These are phyloP conservation scores for Diachrysia chrysitis DNA, from an alignment of 2,888 invertebrate species.

Conservation along the genomic window DNA sequence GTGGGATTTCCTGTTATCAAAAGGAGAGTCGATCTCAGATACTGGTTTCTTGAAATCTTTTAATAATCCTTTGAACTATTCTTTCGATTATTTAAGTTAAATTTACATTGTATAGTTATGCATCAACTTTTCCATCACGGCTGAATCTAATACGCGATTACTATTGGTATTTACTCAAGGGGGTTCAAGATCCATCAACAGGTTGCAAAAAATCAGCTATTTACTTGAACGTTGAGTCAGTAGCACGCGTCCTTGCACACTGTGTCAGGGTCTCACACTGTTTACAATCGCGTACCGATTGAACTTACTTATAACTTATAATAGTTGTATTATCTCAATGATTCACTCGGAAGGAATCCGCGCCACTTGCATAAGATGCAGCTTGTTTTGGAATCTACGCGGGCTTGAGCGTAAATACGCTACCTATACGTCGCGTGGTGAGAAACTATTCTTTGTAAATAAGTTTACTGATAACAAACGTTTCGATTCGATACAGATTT, in stretches of 20 bases:
- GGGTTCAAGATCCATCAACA: constrained; percentile 7
- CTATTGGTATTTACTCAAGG: background rate
- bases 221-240: constrained; percentile 66
- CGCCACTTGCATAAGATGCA: constrained; percentile 51
- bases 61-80: background rate
- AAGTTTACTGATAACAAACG: background rate
- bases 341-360: constrained; percentile 49
- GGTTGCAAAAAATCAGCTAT: constrained; percentile 19
- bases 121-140: background rate
- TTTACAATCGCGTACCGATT: constrained; percentile 50
- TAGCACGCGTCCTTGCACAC: constrained; percentile 70
- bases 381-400: constrained; percentile 53
- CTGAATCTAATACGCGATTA: background rate
- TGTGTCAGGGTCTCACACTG: constrained; percentile 63
- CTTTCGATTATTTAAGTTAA: background rate
- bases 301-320: constrained; percentile 53
- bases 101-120: background rate
- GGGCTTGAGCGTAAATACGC: constrained; percentile 17
- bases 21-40: too few relatives aligned
- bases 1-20: too few relatives aligned
- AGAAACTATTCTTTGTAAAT: constrained; percentile 10
- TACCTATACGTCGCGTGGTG: constrained; percentile 12
- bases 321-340: constrained; percentile 44
- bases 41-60: too few relatives aligned
- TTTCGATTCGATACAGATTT: background rate